Percentiles rank a stretch among this genome's conserved stretches.
phyloP scores from a whole-genome alignment of 2,888 invertebrate genomes.

The Lepidocyrtoides sp. region DNA sequence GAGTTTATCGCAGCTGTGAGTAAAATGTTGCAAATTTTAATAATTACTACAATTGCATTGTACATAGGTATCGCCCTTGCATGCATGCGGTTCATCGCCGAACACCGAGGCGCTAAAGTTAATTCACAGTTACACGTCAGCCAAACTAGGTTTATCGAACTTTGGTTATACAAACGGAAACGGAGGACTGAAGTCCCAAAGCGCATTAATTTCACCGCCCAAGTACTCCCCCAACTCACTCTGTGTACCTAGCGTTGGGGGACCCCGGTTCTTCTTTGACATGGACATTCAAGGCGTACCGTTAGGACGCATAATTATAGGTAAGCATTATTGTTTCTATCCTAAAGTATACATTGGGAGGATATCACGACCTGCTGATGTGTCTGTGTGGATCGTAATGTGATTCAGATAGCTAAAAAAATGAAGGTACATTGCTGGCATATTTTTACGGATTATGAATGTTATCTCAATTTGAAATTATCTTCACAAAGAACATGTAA shows the following conservation, averaged over 20 bases:
- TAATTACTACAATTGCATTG: too few relatives aligned
- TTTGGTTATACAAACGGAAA: slow-evolving; percentile 82
- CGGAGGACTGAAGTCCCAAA: slow-evolving; percentile 80
- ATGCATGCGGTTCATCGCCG: slow-evolving; percentile 83
- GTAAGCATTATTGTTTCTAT: too few relatives aligned
- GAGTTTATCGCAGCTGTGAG: too few relatives aligned
- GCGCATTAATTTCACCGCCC: slow-evolving; percentile 84
- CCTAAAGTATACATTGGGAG: too few relatives aligned
- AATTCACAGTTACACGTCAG: slow-evolving; percentile 84
- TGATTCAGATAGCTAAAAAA: too few relatives aligned
- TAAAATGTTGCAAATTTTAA: too few relatives aligned
- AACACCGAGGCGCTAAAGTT: slow-evolving; percentile 84
- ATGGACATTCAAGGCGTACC: slow-evolving; percentile 88
- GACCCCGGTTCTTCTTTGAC: slow-evolving; percentile 92
- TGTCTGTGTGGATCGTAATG: too few relatives aligned
- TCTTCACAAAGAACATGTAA: too few relatives aligned
- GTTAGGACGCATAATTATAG: slow-evolving; percentile 92
- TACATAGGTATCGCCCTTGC: slow-evolving; percentile 82
- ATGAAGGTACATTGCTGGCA: too few relatives aligned
- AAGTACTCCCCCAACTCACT: slow-evolving; percentile 84
- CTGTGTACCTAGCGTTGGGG: slow-evolving; percentile 86
- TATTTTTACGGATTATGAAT: too few relatives aligned
- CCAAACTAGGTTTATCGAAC: slow-evolving; percentile 84
- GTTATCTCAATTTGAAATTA: too few relatives aligned
- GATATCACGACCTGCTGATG: too few relatives aligned